phyloP scores from a whole-genome alignment of 2,797 vertebrate species.

The Gambusia yucatana region DNA sequence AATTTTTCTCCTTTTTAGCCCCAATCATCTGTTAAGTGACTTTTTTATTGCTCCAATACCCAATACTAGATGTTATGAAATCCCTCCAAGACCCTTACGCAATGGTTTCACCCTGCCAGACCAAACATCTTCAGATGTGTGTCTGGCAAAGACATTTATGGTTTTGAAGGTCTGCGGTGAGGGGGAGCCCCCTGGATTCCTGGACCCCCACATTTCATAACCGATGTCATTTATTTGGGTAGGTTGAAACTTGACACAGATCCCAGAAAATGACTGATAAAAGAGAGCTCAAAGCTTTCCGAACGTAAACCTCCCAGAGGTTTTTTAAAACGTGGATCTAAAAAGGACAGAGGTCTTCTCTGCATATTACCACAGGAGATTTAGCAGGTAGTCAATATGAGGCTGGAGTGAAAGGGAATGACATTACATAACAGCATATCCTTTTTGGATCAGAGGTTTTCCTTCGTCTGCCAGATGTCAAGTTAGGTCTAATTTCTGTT shows the following conservation, averaged over 20 bases:
- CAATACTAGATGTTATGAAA: constrained; percentile 37
- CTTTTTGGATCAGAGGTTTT: constrained; percentile 6
- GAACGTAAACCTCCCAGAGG: constrained; percentile 6
- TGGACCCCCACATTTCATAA: constrained; percentile 24
- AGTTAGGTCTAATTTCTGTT: neutral
- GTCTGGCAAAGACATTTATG: constrained; percentile 61
- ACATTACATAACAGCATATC: constrained; percentile 6
- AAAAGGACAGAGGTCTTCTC: constrained; percentile 23
- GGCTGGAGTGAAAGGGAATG: constrained; percentile 12
- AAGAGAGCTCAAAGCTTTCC: constrained; percentile 19
- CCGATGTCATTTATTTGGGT: constrained; percentile 63
- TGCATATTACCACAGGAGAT: constrained; percentile 39
- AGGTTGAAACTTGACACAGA: constrained; percentile 33
- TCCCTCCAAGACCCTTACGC: constrained; percentile 31
- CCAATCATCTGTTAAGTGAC: constrained; percentile 11
- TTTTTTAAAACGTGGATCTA: constrained; percentile 10
- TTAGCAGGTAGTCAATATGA: constrained; percentile 31
- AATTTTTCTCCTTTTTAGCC: constrained; percentile 12
- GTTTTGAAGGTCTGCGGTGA: constrained; percentile 32
- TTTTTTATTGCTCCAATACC: constrained; percentile 42
- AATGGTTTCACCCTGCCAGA: constrained; percentile 25
- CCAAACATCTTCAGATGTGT: constrained; percentile 18
- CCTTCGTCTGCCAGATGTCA: constrained; percentile 11
- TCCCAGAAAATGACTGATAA: constrained; percentile 27
- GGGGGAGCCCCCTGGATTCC: constrained; percentile 19